Base-by-base conservation (phyloP, 2,113 vertebrate species). In the Reinhardtius hippoglossoides region DNA sequence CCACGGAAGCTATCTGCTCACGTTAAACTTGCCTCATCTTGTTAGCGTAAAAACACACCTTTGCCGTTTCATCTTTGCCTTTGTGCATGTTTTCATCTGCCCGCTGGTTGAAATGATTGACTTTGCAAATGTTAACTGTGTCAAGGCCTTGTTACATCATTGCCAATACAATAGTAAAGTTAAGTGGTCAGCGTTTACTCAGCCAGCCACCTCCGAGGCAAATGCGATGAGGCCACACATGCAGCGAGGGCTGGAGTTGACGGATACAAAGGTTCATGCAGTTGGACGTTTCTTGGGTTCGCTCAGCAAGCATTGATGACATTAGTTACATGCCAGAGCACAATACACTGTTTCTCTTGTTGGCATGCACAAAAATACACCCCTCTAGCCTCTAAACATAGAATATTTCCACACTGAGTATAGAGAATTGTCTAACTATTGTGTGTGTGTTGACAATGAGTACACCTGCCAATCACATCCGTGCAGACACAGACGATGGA, bases 21-120 rank as follows among this genome's bases (percentile, higher is more conserved):
- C 16, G 31, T 55, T 76, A 37, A 71, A 86, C 91, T 80, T 91
- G 89, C 67, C 88, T 87, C 77, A 62, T 88, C 88, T 83, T 88
- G 87, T 84, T 31, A 40, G 6, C 5, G 62, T 57, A 48, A 72
- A 82, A 84, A 60, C 82, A 80, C 73, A 81, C 84, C 78, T 81
- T 69, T 15, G 42, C 57, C 0, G 2, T 84, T 87, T 64, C 63
- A 72, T 74, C 55, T 14, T 64, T 31, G 42, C 65, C 60, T 21
- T 5, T 12, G 6, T 79, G 76, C 82, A 44, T 71, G 86, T 86
- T 74, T 83, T 90, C 61, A 85, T 87, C 74, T 80, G 86, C 69
- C 84, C 57, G 61, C 59, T 50, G 70, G 37, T 44, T 65, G 5
- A 74, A 83, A 68, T 2, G 58, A 65, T 55, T 71, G 31, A 83